Conservation (phyloP, 1,140 invertebrate genomes). For the Centruroides vittatus region DNA sequence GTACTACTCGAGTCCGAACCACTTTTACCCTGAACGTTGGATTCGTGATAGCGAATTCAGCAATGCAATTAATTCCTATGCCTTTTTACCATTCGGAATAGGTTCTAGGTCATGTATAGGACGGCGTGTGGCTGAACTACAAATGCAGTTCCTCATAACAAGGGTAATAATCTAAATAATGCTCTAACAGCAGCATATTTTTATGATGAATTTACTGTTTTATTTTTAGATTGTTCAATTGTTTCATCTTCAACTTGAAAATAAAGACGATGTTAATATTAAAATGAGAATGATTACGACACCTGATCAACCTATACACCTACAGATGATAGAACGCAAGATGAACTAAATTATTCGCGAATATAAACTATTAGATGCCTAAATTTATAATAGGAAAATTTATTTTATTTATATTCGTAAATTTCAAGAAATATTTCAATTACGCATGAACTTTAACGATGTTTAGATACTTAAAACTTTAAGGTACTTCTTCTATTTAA, state of each 20-base stretch:
- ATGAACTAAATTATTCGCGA: no score
- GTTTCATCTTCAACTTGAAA: slow-evolving; percentile 13
- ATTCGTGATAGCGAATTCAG: slow-evolving; percentile 32
- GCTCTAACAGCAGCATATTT: neutral
- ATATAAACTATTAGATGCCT: no score
- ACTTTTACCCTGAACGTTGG: slow-evolving; percentile 67
- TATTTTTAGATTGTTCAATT: slow-evolving; percentile 16
- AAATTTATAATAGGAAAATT: no score
- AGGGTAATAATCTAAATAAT: slow-evolving; percentile 10
- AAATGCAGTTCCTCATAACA: slow-evolving; percentile 47
- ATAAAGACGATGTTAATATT: slow-evolving; percentile 17
- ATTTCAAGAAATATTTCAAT: no score
- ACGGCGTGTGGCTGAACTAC: slow-evolving; percentile 55
- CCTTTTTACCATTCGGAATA: slow-evolving; percentile 63
- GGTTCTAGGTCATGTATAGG: slow-evolving; percentile 69
- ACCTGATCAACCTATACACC: slow-evolving; percentile 15
- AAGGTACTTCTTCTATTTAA: no score
- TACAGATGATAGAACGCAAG: neutral
- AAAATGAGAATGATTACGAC: slow-evolving; percentile 21
- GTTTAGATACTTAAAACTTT: no score
- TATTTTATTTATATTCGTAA: no score
- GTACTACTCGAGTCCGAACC: slow-evolving; percentile 49
- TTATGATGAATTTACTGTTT: neutral
- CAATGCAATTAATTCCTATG: slow-evolving; percentile 28
- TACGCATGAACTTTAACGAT: no score